These are phyloP conservation scores for Tragopan temminckii DNA, from an alignment of 2,797 vertebrate genomes.

Conservation along the genomic window DNA sequence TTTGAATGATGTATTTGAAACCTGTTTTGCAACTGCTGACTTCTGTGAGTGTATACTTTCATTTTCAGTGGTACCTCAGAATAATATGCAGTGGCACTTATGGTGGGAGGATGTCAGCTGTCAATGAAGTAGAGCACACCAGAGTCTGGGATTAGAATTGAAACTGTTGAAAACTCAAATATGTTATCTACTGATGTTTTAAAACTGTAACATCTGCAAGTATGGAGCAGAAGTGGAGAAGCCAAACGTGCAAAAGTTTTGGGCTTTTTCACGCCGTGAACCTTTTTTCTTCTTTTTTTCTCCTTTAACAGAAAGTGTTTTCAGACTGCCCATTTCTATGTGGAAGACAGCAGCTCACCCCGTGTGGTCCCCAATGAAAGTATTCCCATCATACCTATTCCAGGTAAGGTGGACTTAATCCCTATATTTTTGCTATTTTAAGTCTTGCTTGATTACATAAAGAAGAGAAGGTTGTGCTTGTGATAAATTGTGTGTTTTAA, in stretches of 20 bases:
- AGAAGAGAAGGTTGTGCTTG: neutral
- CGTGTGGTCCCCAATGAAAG: constrained; percentile 97
- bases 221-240: neutral
- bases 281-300: constrained; percentile 47
- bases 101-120: neutral
- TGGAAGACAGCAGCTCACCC: constrained; percentile 97
- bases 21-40: constrained; percentile 23
- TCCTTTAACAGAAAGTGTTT: constrained; percentile 93
- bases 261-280: neutral
- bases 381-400: constrained; percentile 95
- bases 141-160: neutral
- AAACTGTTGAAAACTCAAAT: neutral
- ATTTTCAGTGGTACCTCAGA: neutral
- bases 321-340: constrained; percentile 98
- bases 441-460: constrained; percentile 21
- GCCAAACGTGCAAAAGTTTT: neutral
- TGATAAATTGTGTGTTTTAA: neutral
- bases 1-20: constrained; percentile 31
- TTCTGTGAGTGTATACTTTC: neutral
- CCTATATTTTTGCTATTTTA: neutral
- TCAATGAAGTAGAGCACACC: neutral
- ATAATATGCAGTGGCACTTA: neutral
- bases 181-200: neutral
- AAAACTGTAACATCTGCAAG: neutral
- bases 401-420: constrained; percentile 85